Evolutionary conservation across 2,113 vertebrate genomes (phyloP), one percentile per base, ranked within the genome.

Genomic region (Amblyopsis rosae): DNA sequence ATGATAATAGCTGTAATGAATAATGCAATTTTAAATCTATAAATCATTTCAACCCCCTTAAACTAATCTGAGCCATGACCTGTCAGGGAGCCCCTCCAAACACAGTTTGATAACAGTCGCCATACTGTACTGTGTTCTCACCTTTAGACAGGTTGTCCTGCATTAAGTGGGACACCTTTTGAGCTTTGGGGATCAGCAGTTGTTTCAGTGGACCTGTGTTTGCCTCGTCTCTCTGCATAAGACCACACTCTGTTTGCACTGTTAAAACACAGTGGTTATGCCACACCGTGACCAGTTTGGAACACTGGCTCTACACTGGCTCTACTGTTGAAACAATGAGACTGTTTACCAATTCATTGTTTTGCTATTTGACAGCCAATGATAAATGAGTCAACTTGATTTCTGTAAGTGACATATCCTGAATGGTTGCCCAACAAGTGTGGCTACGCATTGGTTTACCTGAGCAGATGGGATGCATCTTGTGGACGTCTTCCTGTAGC

Each of bases 401-500:
- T 4, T 62, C 19, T 26, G 26, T 49, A 54, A 46, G 62, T 60
- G 54, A 64, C 13, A 41, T 16, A 33, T 16, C 9, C 57, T 4
- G 12, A 46, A 4, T 15, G 12, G 1, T 9, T 13, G 4, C 9
- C 9, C 65, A 16, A 9, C 56, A 0, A 57, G 49, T 45, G 19
- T 26, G 46, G 8, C n/a, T 33, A 11, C 19, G 33, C 3, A 1
- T 13, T 0, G 9, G 53, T 73, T 0, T 77, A 96, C 95, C 94
- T 90, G 91, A 90, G 72, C 87, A 84, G 62, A 92, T 79, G 0
- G 26, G 83, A n/a, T 91, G 92, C 73, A 94, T 92, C 59, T 95
- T 93, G 35, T 93, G 92, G 26, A 97, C 93, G 15, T 98, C 96
- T 76, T 98, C 96, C 62, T 96, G 95, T 10, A 96, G 93, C 10